phyloP scores from a whole-genome alignment of 2,797 vertebrate genomes.

The Eupleurogrammus muticus region DNA sequence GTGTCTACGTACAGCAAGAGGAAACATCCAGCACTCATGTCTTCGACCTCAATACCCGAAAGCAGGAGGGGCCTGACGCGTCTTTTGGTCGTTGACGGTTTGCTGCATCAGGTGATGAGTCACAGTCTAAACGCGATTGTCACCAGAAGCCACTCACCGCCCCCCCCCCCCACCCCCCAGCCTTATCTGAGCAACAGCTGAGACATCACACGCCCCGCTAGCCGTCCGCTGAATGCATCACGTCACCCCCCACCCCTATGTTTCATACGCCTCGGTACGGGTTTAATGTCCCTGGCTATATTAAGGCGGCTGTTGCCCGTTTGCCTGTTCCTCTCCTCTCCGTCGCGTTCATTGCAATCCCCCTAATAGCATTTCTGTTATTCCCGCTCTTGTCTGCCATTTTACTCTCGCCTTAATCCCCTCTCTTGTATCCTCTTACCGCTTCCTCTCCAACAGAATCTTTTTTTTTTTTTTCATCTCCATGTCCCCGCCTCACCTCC shows the following conservation, averaged over 20 bases:
- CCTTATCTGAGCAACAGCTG: slow-evolving; percentile 71
- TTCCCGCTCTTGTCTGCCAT: neutral
- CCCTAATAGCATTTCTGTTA: neutral
- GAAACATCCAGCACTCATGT: slow-evolving; percentile 26
- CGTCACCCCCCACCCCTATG: slow-evolving; percentile 65
- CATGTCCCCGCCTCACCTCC: slow-evolving; percentile 52
- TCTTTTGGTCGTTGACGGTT: slow-evolving; percentile 47
- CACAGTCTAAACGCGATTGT: slow-evolving; percentile 74
- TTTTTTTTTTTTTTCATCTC: slow-evolving; percentile 9
- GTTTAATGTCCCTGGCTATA: slow-evolving; percentile 46
- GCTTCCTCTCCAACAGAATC: slow-evolving; percentile 11
- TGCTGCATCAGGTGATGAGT: slow-evolving; percentile 73
- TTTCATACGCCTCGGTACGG: slow-evolving; percentile 53
- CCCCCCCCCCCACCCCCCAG: no score
- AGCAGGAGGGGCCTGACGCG: slow-evolving; percentile 35
- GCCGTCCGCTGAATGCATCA: slow-evolving; percentile 63
- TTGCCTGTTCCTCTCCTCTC: slow-evolving; percentile 9
- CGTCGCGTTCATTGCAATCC: slow-evolving; percentile 8
- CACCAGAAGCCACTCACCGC: slow-evolving; percentile 64
- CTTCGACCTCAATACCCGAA: slow-evolving; percentile 40
- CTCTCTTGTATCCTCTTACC: slow-evolving; percentile 4
- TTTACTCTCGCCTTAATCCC: slow-evolving; percentile 20
- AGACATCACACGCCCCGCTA: slow-evolving; percentile 60
- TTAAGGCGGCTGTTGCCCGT: slow-evolving; percentile 40
- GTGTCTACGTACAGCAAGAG: slow-evolving; percentile 11